Evolutionary conservation across 2,888 invertebrate genomes (phyloP), one percentile per base, ranked within the genome.

Genomic region (Lasioglossum pauxillum): DNA sequence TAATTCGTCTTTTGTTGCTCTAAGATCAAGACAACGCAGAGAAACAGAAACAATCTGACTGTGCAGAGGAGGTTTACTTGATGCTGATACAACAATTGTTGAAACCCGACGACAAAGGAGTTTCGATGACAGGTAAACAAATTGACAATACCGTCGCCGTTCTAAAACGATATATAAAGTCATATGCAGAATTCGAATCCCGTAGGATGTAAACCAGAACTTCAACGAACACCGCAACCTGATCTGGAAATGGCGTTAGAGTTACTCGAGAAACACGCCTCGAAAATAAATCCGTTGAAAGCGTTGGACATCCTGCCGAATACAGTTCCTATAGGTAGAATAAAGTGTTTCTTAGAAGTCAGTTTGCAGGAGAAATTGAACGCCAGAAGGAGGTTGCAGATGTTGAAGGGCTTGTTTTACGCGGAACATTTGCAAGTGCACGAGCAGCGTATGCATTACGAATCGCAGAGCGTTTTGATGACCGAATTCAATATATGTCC

Each of bases 401-500:
- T 99, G 5, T 96, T 98, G 85, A 98, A 98, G 92, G 98, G 98
- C 12, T 96, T 99, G 67, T 95, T 98, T 38, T 97, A 98, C 92
- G 98, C 99, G 0, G 98, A 99, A 95, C 97, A 98, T 95, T 96
- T 98, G 85, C 98, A 98, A 96, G 97, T 98, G 49, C 97, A 98
- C 95, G 98, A 98, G 93, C 96, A 97, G 92, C 96, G 98, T 90
- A 97, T 98, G 95, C 97, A 97, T 91, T 97, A 98, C 92, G 98
- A 99, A 95, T 97, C 97, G 1, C 97, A 98, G 93, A 97, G 97
- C 93, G 97, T 99, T 74, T 95, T 97, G 2, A 97, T 99, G 90
- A 98, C 97, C 31, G 99, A 99, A 91, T 97, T 97, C 92, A 98
- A 98, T 93, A 97, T 98, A 80, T 99, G 99, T 95, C 97, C 97